Percentiles rank a stretch among this genome's conserved stretches.
Evolutionary conservation across 2,888 invertebrate genomes (phyloP).

Genomic region (Leistus spinibarbis): DNA sequence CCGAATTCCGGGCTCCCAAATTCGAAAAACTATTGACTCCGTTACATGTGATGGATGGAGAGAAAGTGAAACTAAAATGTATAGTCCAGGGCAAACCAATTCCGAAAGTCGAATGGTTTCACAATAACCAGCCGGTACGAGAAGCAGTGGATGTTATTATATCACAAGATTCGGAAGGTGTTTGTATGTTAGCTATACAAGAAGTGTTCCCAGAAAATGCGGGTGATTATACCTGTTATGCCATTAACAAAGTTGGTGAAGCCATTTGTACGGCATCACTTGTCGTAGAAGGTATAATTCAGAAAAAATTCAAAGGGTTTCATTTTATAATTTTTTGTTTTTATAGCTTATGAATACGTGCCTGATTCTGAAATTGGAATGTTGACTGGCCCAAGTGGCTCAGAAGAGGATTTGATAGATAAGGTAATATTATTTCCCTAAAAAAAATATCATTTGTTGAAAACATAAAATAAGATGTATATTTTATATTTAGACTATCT

Average conservation of each 20-base stretch:
- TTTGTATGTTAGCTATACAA: conserved; percentile 78
- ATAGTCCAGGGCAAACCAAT: conserved; percentile 77
- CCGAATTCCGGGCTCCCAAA: conserved; percentile 72
- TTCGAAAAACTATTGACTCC: conserved; percentile 77
- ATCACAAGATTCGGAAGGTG: conserved; percentile 76
- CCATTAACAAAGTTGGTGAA: conserved; percentile 82
- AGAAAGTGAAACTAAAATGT: conserved; percentile 77
- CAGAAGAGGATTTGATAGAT: conserved; percentile 81
- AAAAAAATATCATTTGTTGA: neutral
- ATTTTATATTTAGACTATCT: conserved; percentile 59
- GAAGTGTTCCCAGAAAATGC: conserved; percentile 92
- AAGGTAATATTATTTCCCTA: conserved; percentile 20
- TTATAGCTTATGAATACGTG: conserved; percentile 89
- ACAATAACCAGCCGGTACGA: conserved; percentile 71
- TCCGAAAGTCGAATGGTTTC: conserved; percentile 82
- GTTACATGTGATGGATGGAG: conserved; percentile 86
- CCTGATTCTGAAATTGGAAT: conserved; percentile 83
- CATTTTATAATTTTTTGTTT: conserved; percentile 22
- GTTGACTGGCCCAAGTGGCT: conserved; percentile 65
- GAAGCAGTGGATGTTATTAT: conserved; percentile 80
- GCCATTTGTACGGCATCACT: conserved; percentile 77
- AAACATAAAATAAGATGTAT: conserved; percentile 21
- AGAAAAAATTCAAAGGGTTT: conserved; percentile 13
- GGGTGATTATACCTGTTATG: conserved; percentile 84
- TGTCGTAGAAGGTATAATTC: conserved; percentile 76